These are phyloP conservation scores for Polypedilum pembai DNA, from an alignment of 1,140 invertebrate species.

Conservation along the genomic window DNA sequence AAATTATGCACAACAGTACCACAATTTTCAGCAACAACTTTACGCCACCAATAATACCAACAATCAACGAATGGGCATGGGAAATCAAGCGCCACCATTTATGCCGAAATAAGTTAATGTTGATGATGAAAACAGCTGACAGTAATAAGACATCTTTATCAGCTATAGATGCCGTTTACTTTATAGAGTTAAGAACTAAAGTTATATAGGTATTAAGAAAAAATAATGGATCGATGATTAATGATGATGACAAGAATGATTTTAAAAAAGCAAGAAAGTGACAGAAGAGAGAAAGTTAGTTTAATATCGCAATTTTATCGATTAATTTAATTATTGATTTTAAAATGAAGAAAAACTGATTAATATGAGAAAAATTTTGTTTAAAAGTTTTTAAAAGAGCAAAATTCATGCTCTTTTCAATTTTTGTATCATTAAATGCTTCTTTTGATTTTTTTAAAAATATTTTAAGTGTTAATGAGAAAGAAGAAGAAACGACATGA, in stretches of 20 bases:
- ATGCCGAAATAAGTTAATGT: slow-evolving; percentile 30
- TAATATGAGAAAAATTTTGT: too few relatives aligned
- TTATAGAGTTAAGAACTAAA: slow-evolving; percentile 5
- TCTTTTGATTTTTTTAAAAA: neutral
- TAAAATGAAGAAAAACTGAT: neutral
- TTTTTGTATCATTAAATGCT: neutral
- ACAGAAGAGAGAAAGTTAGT: slow-evolving; percentile 8
- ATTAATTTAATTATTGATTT: slow-evolving; percentile 28
- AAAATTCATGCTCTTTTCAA: neutral
- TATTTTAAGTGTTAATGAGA: neutral
- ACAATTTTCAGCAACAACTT: slow-evolving; percentile 89
- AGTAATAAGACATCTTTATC: neutral
- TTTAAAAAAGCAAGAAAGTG: too few relatives aligned
- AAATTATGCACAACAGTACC: slow-evolving; percentile 89
- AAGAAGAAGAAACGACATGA: neutral
- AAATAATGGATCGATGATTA: neutral
- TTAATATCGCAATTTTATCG: slow-evolving; percentile 24
- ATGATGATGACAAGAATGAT: neutral
- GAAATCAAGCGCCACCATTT: slow-evolving; percentile 26
- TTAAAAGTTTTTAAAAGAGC: too few relatives aligned
- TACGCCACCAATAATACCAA: slow-evolving; percentile 81
- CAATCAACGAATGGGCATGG: slow-evolving; percentile 41
- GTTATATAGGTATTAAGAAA: slow-evolving; percentile 23
- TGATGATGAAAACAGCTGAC: neutral
- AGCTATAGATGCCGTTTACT: neutral